Conservation (phyloP, 2,797 vertebrate species). For the Taenioides sp. region DNA sequence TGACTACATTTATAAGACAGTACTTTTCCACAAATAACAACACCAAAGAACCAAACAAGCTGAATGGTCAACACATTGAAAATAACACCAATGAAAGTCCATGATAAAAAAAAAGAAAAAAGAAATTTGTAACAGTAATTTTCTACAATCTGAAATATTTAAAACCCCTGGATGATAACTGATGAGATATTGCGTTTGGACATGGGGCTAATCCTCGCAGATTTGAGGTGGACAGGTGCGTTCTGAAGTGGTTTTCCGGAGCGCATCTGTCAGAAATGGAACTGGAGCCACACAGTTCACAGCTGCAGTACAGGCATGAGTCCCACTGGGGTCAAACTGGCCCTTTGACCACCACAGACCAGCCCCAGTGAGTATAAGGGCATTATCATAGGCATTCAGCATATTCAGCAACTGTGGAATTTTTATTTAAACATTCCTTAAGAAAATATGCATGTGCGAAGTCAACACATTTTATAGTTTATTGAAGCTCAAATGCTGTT, state of each 20-base stretch:
- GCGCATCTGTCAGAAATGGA: conserved; percentile 4
- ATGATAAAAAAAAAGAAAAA: not conserved
- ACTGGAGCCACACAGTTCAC: not conserved
- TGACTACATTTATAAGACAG: too few species aligned
- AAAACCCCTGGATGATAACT: not conserved
- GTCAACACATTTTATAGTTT: too few species aligned
- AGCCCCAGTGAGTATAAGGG: not conserved
- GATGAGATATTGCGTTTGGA: not conserved
- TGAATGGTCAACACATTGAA: too few species aligned
- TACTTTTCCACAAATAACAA: too few species aligned
- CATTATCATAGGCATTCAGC: conserved; percentile 27
- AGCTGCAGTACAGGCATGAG: not conserved
- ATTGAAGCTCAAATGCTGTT: too few species aligned
- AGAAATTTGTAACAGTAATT: not conserved
- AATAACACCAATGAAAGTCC: not conserved
- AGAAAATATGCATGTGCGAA: too few species aligned
- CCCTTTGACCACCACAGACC: not conserved
- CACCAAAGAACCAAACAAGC: too few species aligned
- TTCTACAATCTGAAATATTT: not conserved
- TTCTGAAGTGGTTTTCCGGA: not conserved
- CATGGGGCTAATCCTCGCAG: not conserved
- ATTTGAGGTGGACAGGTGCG: conserved; percentile 17
- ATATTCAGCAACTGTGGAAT: not conserved
- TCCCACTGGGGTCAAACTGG: not conserved
- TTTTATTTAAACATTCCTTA: too few species aligned